These are phyloP conservation scores for Resseliella maxima DNA, from an alignment of 2,888 invertebrate species.

Conservation along the genomic window DNA sequence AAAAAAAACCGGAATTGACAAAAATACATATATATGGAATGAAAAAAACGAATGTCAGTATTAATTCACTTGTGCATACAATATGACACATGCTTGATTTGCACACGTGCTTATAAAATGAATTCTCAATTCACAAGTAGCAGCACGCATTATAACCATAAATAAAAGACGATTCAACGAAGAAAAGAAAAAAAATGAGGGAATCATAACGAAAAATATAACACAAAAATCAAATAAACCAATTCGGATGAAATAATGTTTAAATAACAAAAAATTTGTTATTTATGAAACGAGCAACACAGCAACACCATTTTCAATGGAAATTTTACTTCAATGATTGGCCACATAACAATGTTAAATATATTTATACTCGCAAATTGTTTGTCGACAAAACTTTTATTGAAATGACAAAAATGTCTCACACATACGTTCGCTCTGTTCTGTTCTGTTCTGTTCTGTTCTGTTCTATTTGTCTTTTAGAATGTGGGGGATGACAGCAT, in stretches of 20 bases:
- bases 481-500: no score
- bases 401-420: neutral
- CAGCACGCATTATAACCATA: neutral
- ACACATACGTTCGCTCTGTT: no score
- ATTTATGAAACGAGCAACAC: neutral
- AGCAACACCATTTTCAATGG: neutral
- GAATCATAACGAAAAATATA: neutral
- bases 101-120: neutral
- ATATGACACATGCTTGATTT: neutral
- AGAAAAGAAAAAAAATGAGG: neutral
- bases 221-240: neutral
- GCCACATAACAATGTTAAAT: neutral
- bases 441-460: no score
- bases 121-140: no score
- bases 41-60: neutral
- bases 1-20: neutral
- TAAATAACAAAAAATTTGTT: no score
- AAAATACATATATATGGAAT: neutral
- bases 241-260: neutral
- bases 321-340: neutral
- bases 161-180: neutral
- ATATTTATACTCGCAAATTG: neutral
- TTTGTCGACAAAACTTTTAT: neutral
- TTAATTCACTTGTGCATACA: neutral
- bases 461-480: no score